Evolutionary conservation across 2,797 vertebrate genomes (phyloP), one percentile per base, ranked within the genome.

Genomic region (Echiichthys vipera): DNA sequence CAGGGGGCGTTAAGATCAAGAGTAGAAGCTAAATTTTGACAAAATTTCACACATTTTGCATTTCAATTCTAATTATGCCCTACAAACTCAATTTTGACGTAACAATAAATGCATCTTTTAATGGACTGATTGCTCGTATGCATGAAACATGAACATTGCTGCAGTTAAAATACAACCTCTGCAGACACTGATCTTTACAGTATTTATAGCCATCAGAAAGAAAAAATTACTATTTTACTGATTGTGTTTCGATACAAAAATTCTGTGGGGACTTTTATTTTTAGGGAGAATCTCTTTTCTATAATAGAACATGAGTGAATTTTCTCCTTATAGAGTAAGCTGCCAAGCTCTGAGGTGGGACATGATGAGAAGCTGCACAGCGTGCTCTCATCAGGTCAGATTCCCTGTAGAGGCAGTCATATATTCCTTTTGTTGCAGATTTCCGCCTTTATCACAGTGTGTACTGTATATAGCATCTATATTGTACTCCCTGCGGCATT

Each of bases 401-500:
- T 66, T n/a, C 54, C 14, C 40, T 68, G 49, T 8, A 71, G 57
- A 42, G 20, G 29, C 20, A 37, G 36, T 43, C 32, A 20, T 27
- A 50, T 11, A n/a, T 74, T 55, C 18, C 36, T 53, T 70, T 36
- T 57, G 46, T 55, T 59, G 58, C 57, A 32, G 46, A 57, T 73
- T 63, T 71, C 65, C 56, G 42, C 53, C 47, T 65, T 66, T 30
- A 76, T 85, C 58, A 61, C 55, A 65, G 25, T 43, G 47, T 20
- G 13, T 29, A 37, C 24, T 59, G 51, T 37, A 40, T 73, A 29
- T 40, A 61, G 65, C 59, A 18, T 82, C 78, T 67, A 20, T 62
- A 67, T 17, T 68, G 30, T 18, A n/a, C 50, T 54, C 71, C 59
- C 69, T 47, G 69, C 75, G 54, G 69, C 80, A 63, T 53, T 39